Evolutionary conservation across 2,113 vertebrate genomes (phyloP).

Genomic region (Glaucomys volans): DNA sequence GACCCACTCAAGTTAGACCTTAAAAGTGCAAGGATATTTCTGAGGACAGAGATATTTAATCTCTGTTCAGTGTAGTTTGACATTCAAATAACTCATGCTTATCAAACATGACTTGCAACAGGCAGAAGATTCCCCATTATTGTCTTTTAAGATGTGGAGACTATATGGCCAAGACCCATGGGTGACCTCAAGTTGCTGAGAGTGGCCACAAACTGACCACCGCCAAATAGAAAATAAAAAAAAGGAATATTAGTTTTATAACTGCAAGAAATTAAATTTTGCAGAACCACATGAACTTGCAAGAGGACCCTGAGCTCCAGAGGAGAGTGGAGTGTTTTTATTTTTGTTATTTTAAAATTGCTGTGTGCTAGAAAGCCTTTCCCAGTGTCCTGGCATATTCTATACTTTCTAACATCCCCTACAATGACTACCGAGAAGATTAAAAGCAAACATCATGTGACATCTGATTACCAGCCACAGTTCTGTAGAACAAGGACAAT

Average conservation of each 20-base stretch:
- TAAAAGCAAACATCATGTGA: slow-evolving; percentile 1
- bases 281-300: background rate
- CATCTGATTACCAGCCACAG: slow-evolving; percentile 2
- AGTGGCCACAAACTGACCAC: background rate
- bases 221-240: background rate
- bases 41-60: background rate
- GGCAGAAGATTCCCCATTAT: background rate
- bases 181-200: background rate
- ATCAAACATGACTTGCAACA: too few relatives aligned
- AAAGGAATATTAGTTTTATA: background rate
- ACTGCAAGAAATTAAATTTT: background rate
- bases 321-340: background rate
- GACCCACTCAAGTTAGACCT: background rate
- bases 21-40: background rate
- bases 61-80: too few relatives aligned
- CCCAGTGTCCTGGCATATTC: background rate
- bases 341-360: slow-evolving; percentile 16
- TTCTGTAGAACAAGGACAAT: background rate
- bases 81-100: too few relatives aligned
- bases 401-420: background rate
- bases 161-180: background rate
- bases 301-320: background rate
- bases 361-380: background rate
- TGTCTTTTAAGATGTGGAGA: background rate
- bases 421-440: background rate